These are phyloP conservation scores for Mesocricetus auratus DNA, from an alignment of 2,113 vertebrate species.

Conservation along the genomic window DNA sequence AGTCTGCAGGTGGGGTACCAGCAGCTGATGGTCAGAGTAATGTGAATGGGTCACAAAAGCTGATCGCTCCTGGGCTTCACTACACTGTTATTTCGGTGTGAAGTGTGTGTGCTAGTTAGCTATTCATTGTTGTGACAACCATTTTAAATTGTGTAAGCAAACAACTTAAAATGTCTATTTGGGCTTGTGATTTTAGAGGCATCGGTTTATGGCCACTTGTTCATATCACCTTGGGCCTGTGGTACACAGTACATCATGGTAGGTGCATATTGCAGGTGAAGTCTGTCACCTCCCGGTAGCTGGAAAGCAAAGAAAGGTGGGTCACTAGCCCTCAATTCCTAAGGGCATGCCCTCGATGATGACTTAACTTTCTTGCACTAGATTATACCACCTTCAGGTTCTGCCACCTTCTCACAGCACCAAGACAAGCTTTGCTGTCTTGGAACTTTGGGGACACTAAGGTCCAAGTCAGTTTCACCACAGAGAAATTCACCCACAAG, in stretches of 20 bases:
- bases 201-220: neutral
- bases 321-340: neutral
- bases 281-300: neutral
- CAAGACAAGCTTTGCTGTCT: neutral
- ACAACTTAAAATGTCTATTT: neutral
- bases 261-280: neutral
- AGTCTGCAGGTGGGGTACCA: neutral
- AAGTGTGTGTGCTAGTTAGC: neutral
- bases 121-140: neutral
- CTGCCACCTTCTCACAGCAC: neutral
- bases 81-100: neutral
- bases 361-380: neutral
- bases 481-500: neutral
- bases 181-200: neutral
- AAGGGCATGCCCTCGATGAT: neutral
- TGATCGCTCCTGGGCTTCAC: neutral
- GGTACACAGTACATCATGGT: too few relatives aligned
- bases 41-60: neutral
- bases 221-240: neutral
- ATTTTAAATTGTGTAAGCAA: neutral
- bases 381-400: neutral
- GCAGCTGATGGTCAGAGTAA: neutral
- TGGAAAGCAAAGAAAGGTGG: neutral
- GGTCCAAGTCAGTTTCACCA: neutral
- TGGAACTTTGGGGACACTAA: neutral